phyloP scores from a whole-genome alignment of 2,888 invertebrate species.

The Tachina fera region DNA sequence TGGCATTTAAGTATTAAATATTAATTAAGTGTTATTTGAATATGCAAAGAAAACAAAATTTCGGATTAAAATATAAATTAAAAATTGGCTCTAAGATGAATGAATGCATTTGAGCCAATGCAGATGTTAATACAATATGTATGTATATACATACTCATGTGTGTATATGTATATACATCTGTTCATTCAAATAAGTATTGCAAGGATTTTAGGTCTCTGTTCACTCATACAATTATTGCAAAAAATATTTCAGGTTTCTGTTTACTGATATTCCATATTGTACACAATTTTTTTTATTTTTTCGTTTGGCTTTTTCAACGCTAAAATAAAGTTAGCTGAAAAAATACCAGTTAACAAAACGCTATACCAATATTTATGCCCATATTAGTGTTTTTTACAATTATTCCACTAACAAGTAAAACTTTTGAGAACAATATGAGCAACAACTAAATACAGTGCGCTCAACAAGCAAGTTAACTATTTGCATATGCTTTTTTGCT shows the following conservation, averaged over 20 bases:
- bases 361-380: slow-evolving; percentile 35
- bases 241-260: neutral
- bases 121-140: too few relatives aligned
- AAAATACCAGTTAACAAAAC: neutral
- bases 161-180: too few relatives aligned
- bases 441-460: slow-evolving; percentile 10
- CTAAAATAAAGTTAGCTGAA: neutral
- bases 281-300: neutral
- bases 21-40: too few relatives aligned
- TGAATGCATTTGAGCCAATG: too few relatives aligned
- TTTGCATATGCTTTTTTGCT: neutral
- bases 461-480: slow-evolving; percentile 8
- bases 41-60: too few relatives aligned
- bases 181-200: too few relatives aligned
- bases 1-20: too few relatives aligned
- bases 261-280: neutral
- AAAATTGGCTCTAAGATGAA: too few relatives aligned
- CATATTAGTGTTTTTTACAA: slow-evolving; percentile 41
- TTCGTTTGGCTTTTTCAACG: neutral
- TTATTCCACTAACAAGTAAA: slow-evolving; percentile 28
- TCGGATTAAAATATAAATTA: too few relatives aligned
- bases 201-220: neutral
- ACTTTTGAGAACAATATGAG: slow-evolving; percentile 21
- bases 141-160: too few relatives aligned
- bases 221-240: too few relatives aligned